phyloP scores from a whole-genome alignment of 53 echinoderm and acorn worm species.

The Hippasteria phrygiana region DNA sequence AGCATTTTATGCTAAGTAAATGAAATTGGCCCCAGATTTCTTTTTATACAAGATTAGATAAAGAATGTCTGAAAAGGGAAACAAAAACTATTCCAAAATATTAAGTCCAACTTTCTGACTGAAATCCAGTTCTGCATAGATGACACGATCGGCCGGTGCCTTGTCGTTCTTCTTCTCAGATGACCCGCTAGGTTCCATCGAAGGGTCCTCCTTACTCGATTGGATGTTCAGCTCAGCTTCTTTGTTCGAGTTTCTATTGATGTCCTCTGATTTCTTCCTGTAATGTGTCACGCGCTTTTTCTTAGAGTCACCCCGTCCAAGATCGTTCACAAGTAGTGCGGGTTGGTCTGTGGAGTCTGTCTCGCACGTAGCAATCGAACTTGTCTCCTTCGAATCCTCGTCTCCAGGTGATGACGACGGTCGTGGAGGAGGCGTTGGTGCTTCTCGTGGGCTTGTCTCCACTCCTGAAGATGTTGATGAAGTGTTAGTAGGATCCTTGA shows the following conservation, averaged over 20 bases:
- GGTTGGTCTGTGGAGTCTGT: conserved; percentile 21
- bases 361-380: not conserved
- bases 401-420: not conserved
- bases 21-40: too few species aligned
- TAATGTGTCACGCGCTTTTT: conserved; percentile 38
- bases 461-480: conserved; percentile 36
- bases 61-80: not conserved
- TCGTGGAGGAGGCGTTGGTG: conserved; percentile 6
- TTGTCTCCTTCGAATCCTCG: not conserved
- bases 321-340: conserved; percentile 15
- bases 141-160: conserved; percentile 45
- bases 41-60: too few species aligned
- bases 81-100: conserved; percentile 31
- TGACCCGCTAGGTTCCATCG: not conserved
- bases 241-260: not conserved
- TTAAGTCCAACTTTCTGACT: conserved; percentile 67
- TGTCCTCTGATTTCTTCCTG: conserved; percentile 45
- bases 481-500: not conserved
- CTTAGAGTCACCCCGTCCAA: conserved; percentile 43
- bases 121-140: conserved; percentile 72
- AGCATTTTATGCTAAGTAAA: too few species aligned
- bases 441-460: not conserved
- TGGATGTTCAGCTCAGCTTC: conserved; percentile 17
- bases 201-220: not conserved
- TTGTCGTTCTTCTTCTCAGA: not conserved